These are phyloP conservation scores for Bucco capensis DNA, from an alignment of 2,113 vertebrate genomes.

Conservation along the genomic window DNA sequence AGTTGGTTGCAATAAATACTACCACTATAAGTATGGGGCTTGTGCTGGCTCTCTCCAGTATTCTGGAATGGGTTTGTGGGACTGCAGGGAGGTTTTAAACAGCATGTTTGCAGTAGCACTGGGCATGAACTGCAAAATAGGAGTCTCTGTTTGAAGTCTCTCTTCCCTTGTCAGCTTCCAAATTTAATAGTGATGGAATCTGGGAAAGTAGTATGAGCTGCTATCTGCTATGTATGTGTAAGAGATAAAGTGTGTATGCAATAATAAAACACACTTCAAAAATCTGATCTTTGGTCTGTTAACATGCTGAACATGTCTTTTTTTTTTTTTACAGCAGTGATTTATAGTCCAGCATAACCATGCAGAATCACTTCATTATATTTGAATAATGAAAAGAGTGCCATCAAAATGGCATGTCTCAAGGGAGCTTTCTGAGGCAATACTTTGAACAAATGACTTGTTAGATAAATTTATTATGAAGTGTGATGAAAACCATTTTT, in stretches of 20 bases:
- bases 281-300: conserved; percentile 46
- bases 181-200: conserved; percentile 16
- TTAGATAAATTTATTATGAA: conserved; percentile 65
- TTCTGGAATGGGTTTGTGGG: background rate
- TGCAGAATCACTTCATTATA: conserved; percentile 67
- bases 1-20: background rate
- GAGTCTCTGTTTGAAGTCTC: background rate
- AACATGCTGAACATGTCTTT: conserved; percentile 48
- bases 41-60: background rate
- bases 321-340: conserved; percentile 24
- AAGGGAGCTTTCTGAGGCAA: conserved; percentile 42
- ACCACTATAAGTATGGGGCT: accelerated
- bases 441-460: conserved; percentile 64
- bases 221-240: background rate
- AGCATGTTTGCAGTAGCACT: background rate
- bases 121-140: background rate
- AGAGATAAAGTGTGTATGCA: conserved; percentile 2
- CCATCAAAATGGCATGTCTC: conserved; percentile 51
- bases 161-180: background rate
- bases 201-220: background rate
- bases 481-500: conserved; percentile 52
- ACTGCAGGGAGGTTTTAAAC: background rate
- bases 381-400: conserved; percentile 67
- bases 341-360: conserved; percentile 58
- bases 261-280: background rate